Conservation (phyloP, 2,797 vertebrate species). For the Ispidina lecontei region DNA sequence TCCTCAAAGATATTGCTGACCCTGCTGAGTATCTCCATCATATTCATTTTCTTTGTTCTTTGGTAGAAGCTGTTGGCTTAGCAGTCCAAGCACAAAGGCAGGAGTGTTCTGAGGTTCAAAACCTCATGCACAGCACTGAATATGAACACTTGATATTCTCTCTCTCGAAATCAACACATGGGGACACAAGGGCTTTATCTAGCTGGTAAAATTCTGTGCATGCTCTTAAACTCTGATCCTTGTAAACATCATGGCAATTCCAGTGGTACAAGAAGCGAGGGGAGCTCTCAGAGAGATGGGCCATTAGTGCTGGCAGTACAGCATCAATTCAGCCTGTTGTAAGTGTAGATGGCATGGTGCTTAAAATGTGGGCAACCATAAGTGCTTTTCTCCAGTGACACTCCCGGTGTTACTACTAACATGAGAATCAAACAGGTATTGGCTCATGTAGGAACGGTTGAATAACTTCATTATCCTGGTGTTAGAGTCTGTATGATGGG, state of each 20-base stretch:
- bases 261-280: neutral
- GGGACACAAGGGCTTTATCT: neutral
- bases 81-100: neutral
- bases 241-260: neutral
- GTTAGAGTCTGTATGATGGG: neutral
- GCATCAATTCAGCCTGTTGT: neutral
- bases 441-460: neutral
- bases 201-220: neutral
- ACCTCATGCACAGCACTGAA: neutral
- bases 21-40: constrained; percentile 30
- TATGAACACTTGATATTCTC: neutral
- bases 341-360: neutral
- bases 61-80: neutral
- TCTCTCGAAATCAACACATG: neutral
- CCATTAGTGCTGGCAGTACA: neutral
- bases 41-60: constrained; percentile 54
- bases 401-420: neutral
- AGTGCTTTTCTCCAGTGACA: neutral
- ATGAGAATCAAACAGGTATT: neutral
- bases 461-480: neutral
- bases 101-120: neutral
- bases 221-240: neutral
- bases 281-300: neutral
- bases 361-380: neutral
- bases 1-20: constrained; percentile 51